Base-by-base conservation (phyloP, 2,888 invertebrate genomes). In the Tanytarsus gracilentus region DNA sequence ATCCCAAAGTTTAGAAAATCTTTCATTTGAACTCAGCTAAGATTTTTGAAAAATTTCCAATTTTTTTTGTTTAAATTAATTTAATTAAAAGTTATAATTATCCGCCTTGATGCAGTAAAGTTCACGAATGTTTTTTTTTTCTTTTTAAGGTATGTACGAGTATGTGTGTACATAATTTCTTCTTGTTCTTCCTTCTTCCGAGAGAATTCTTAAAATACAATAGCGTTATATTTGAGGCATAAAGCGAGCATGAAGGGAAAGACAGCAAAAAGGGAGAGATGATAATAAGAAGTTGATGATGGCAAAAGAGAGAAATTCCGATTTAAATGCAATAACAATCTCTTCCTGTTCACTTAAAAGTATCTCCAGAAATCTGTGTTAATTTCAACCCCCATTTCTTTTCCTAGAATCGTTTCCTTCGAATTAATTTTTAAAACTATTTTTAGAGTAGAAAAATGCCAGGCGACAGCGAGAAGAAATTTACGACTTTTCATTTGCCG, bases 251-350 rank as follows among this genome's bases (percentile, higher is more conserved):
- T 9, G 7, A n/a, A n/a, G n/a, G 7, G 39, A 39, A 39, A 39
- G 4, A 39, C 39, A 51, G 51, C 29, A 23, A 48, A 58, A 27
- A 55, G n/a, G n/a, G 23, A 55, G 23, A 11, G 39, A 39, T 14
- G 39, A 58, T 58, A 58, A 58, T 58, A 58, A 58, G 58, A 58
- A 58, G 48, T 58, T 58, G 58, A 58, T 58, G 58, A 58, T 58
- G 58, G 58, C 58, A 48, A 58, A 55, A 33, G 55, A 50, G 39
- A 39, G 25, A 25, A 50, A 21, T 44, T 23, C 48, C 27, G 50
- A 26, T n/a, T 26, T 25, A 9, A 23, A 18, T 11, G 48, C 39
- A 50, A 51, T 51, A 51, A 51, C 30, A 51, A 30, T 30, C 30
- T 51, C 51, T 51, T 51, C 51, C 51, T 51, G 51, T 25, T 51